Evolutionary conservation across 2,888 invertebrate species (phyloP), one percentile per base, ranked within the genome.

Genomic region (Chrysolina haemoptera): DNA sequence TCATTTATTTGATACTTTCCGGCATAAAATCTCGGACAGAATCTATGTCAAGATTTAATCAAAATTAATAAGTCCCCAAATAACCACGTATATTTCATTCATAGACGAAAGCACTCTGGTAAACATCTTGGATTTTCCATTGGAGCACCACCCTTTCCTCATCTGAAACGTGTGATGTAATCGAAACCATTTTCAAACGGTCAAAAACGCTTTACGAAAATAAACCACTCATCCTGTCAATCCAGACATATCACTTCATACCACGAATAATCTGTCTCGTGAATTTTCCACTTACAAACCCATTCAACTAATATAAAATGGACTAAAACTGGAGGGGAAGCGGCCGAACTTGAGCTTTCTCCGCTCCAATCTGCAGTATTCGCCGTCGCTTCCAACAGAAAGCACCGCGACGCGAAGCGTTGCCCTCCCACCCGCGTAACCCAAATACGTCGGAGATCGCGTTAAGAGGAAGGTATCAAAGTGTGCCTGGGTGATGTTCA

Each of bases 271-370:
- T 59, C 14, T n/a, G 22, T 59, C 27, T n/a, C n/a, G 27, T 59
- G 10, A 27, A 59, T 59, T 59, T 16, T n/a, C 35, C 35, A 59
- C 27, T 59, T 9, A 59, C 59, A 59, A 35, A 59, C 59, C 35
- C 27, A 59, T 59, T 59, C 59, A 22, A 59, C 59, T 35, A 27
- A 59, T 27, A 59, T 27, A 35, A 27, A 59, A 59, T 59, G 59
- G n/a, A 59, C 27, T 27, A n/a, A 59, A 59, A 35, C 27, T 14
- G 59, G 59, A 27, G 59, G 59, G 59, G 59, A 59, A n/a, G 59
- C 27, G 27, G 12, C 59, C 35, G 35, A 59, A 27, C 59, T 59
- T 59, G 27, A 59, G 27, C 27, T 59, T 59, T 59, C 59, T 59
- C 27, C 27, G n/a, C 59, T n/a, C 59, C 35, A 16, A 59, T n/a